phyloP scores from a whole-genome alignment of 2,888 invertebrate genomes.

The Minunthozetes semirufus region DNA sequence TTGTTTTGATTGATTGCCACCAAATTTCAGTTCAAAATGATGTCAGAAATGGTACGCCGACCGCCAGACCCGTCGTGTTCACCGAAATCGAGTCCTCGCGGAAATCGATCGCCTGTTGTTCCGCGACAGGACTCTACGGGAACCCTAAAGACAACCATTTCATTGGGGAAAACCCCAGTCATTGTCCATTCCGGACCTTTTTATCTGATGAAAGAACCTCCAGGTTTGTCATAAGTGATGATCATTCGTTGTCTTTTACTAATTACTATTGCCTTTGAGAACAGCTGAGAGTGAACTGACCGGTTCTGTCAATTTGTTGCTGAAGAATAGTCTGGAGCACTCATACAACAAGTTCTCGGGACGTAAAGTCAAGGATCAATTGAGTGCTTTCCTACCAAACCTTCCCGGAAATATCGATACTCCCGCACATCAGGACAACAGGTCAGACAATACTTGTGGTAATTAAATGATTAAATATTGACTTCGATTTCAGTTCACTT shows the following conservation, averaged over 20 bases:
- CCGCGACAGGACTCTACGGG: conserved; percentile 94
- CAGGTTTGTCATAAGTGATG: conserved; percentile 56
- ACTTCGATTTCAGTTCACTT: conserved; percentile 38
- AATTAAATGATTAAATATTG: not conserved
- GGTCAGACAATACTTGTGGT: too few relatives aligned
- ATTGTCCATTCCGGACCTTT: conserved; percentile 86
- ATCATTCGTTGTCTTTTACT: not conserved
- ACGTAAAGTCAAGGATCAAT: conserved; percentile 64
- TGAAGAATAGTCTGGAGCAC: conserved; percentile 90
- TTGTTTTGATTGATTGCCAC: not conserved
- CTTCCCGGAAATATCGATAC: conserved; percentile 91
- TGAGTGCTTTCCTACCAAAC: conserved; percentile 89
- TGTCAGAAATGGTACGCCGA: conserved; percentile 40
- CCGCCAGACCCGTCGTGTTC: conserved; percentile 41
- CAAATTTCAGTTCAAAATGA: conserved; percentile 33
- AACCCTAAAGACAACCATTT: conserved; percentile 93
- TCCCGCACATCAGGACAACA: conserved; percentile 64
- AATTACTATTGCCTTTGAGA: not conserved
- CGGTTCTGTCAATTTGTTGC: conserved; percentile 94
- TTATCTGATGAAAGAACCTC: conserved; percentile 94
- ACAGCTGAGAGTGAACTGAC: conserved; percentile 83
- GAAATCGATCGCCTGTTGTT: conserved; percentile 60
- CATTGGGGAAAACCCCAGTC: conserved; percentile 90
- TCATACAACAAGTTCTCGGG: conserved; percentile 83
- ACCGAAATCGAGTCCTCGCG: conserved; percentile 43